Base-by-base conservation (phyloP, 1,140 invertebrate species). In the Anadara kagoshimensis region DNA sequence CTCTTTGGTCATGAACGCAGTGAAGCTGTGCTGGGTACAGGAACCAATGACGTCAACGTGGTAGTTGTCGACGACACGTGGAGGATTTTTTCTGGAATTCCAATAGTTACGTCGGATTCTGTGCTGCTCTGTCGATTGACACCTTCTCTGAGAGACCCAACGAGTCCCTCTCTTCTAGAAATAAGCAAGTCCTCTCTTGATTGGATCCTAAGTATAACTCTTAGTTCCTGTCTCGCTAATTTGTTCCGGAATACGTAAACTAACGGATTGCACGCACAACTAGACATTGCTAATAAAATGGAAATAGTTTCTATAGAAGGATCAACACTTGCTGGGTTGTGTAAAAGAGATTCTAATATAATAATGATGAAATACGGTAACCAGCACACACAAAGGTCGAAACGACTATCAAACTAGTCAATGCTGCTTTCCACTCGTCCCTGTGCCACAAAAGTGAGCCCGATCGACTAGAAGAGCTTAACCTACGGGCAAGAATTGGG, bases 191-290 rank as follows among this genome's bases (percentile, higher is more conserved):
- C 51, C 62, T 68, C 57, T 45, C 68, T 29, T 22, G 49, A 61
- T 43, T 70, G 66, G 1, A 79, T 22, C 36, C 69, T 70, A 11
- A 86, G 59, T 51, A 84, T 79, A 20, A 67, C 54, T 49, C 69
- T 76, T 0, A 87, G 65, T 65, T 86, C 82, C 36, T 79, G 71
- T 29, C 89, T 86, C 5, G 90, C 88, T 44, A 88, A 83, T 69
- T 90, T 89, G 72, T 90, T 91, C 14, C 91, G 85, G 79, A 92
- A 92, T 26, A 92, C 91, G 83, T 92, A 92, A 22, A 92, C 91
- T 65, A 92, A 86, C 2, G 92, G 91, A 80, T 91, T 92, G 61
- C 91, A 72, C 1, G 88, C 84, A 64, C 87, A 89, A 71, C 86
- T 85, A 47, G 84, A 78, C 74, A 89, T 83, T 16, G 88, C 88